A percentile compares a stretch with the other conserved stretches of the same genome.
These are phyloP conservation scores for Cavia porcellus DNA, from an alignment of 2,113 vertebrate genomes.

Conservation along the genomic window DNA sequence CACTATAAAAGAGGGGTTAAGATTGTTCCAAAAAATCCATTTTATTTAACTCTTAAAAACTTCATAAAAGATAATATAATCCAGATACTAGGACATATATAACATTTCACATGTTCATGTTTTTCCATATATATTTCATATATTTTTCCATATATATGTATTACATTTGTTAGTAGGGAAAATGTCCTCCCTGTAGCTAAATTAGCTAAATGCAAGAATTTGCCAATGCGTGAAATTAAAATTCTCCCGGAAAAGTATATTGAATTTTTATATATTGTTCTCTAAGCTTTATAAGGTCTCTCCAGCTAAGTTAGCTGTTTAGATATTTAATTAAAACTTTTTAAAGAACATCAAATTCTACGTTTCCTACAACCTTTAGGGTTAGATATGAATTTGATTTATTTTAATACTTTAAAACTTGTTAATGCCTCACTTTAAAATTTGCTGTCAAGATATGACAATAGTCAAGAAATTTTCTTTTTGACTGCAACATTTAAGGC, in stretches of 20 bases:
- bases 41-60: neutral
- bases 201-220: neutral
- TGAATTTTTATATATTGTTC: neutral
- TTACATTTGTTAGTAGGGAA: neutral
- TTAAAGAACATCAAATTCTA: neutral
- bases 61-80: neutral
- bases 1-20: neutral
- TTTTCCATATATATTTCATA: too few species aligned
- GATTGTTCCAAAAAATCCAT: neutral
- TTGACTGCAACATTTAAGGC: neutral
- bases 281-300: neutral
- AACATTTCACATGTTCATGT: neutral
- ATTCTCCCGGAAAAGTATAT: neutral
- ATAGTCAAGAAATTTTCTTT: neutral
- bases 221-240: neutral
- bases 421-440: slow-evolving; percentile 60
- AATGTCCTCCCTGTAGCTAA: neutral
- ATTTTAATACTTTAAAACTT: slow-evolving; percentile 62
- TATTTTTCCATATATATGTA: neutral
- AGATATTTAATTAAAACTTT: slow-evolving; percentile 64
- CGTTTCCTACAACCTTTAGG: slow-evolving; percentile 66
- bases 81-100: neutral
- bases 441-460: neutral
- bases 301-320: slow-evolving; percentile 3
- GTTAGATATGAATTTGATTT: slow-evolving; percentile 65